Evolutionary conservation across 2,888 invertebrate species (phyloP).

Genomic region (Patella caerulea): DNA sequence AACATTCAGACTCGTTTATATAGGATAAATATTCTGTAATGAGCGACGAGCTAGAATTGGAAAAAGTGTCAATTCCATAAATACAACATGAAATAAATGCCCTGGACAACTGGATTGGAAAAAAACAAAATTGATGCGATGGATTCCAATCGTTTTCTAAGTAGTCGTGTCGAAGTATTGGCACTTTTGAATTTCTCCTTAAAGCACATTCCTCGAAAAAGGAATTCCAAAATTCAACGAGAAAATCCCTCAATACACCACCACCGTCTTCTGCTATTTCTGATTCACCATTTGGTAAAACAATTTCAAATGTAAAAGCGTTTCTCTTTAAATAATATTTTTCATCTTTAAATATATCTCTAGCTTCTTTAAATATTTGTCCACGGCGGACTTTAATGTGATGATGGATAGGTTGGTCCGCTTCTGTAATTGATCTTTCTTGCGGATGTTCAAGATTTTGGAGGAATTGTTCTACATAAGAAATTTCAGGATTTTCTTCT

Average conservation of each 20-base stretch:
- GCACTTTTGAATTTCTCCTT: constrained; percentile 1
- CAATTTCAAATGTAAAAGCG: constrained; percentile 3
- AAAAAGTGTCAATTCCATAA: neutral
- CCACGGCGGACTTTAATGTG: constrained; percentile 1
- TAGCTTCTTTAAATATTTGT: neutral
- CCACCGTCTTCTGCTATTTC: constrained; percentile 7
- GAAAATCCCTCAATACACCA: neutral
- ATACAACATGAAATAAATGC: constrained; percentile 3
- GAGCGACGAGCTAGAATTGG: constrained; percentile 1
- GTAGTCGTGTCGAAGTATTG: neutral
- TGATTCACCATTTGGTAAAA: constrained; percentile 1
- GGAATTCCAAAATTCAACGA: constrained; percentile 4
- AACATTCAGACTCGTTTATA: neutral
- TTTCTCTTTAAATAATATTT: neutral
- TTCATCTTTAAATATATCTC: neutral
- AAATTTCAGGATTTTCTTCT: too few species aligned
- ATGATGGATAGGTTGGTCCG: neutral
- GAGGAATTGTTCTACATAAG: neutral
- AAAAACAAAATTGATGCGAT: constrained; percentile 6
- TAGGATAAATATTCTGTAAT: constrained; percentile 6
- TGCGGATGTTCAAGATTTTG: neutral
- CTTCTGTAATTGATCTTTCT: neutral
- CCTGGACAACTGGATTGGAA: constrained; percentile 4
- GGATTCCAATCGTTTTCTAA: neutral
- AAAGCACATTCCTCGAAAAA: constrained; percentile 7